Base-by-base conservation (phyloP, 2,797 vertebrate species). In the Rhynchonycteris naso region DNA sequence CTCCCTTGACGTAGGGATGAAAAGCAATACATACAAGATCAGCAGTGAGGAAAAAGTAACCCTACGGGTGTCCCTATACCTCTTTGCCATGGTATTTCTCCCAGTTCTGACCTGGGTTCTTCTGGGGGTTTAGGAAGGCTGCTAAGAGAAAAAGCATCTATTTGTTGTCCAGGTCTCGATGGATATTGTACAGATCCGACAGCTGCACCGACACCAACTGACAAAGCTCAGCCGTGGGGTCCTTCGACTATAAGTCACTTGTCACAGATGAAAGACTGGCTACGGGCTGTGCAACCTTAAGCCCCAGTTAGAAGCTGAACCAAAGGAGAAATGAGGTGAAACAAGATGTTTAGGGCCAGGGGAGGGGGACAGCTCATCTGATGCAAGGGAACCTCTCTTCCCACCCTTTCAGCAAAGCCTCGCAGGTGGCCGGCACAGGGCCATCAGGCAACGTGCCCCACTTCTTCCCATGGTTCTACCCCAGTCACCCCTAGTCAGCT, bases 401-500 rank as follows among this genome's bases (percentile, higher is more conserved):
- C 74, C 28, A 8, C 6, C 47, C 69, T 54, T 69, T 38, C 90
- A 61, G 68, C 43, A 58, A n/a, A 89, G 79, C 76, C 59, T 61
- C 15, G 35, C 63, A 52, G 83, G 35, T 47, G 87, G 71, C 65
- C 88, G 91, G 71, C 28, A 5, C 5, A 1, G 63, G 69, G 38
- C 94, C 56, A 9, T 74, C 79, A 30, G 81, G 65, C 68, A 83
- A 88, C 43, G 59, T 81, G 94, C 72, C 54, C 84, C 71, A 59
- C 81, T 56, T 69, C 50, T 30, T 92, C 91, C 43, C 66, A 33
- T n/a, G 80, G 52, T 82, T 85, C 63, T 89, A 38, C 10, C 84
- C 59, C 89, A 47, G 82, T 61, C 82, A 87, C 84, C 83, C 18
- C 16, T 74, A 59, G 85, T 65, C 54, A 7, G 84, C 52, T 16